These are phyloP conservation scores for Girardia tigrina DNA, from an alignment of 2,888 invertebrate species.

Conservation along the genomic window DNA sequence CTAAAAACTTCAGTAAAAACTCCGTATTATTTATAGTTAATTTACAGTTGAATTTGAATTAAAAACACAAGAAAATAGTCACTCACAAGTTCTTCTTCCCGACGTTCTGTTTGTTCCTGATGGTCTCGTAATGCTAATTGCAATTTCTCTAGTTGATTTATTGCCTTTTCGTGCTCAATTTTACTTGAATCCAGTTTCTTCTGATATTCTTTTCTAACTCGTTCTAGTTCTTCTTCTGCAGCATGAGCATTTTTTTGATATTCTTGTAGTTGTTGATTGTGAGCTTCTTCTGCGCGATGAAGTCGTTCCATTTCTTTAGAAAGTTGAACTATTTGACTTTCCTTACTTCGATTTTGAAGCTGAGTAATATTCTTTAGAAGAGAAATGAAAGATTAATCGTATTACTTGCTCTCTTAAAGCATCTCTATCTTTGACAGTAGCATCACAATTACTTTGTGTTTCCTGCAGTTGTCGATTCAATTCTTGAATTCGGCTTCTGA, in stretches of 20 bases:
- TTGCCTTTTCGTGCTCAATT: slow-evolving; percentile 1
- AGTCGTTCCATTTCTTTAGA: slow-evolving; percentile 19
- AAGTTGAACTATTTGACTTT: neutral
- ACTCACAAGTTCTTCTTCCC: neutral
- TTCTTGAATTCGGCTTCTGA: slow-evolving; percentile 28
- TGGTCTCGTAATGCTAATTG: neutral
- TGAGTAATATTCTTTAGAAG: neutral
- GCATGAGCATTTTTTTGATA: neutral
- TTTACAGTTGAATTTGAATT: no score
- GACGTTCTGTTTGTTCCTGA: slow-evolving; percentile 4
- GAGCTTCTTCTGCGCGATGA: slow-evolving; percentile 4
- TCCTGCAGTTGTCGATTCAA: slow-evolving; percentile 33
- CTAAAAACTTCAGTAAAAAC: no score
- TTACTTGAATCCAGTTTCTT: neutral
- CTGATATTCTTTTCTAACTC: slow-evolving; percentile 12
- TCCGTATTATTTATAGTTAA: no score
- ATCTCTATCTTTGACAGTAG: slow-evolving; percentile 32
- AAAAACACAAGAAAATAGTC: no score
- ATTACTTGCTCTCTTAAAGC: slow-evolving; percentile 25
- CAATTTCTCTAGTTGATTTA: slow-evolving; percentile 12
- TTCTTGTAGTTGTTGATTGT: neutral
- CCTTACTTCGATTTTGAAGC: neutral
- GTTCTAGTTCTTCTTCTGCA: slow-evolving; percentile 7
- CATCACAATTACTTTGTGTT: slow-evolving; percentile 34
- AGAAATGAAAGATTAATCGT: neutral